A percentile compares a stretch with the other conserved stretches of the same genome.
These are phyloP conservation scores for Hoplodrina ambigua DNA, from an alignment of 2,888 invertebrate genomes.

Conservation along the genomic window DNA sequence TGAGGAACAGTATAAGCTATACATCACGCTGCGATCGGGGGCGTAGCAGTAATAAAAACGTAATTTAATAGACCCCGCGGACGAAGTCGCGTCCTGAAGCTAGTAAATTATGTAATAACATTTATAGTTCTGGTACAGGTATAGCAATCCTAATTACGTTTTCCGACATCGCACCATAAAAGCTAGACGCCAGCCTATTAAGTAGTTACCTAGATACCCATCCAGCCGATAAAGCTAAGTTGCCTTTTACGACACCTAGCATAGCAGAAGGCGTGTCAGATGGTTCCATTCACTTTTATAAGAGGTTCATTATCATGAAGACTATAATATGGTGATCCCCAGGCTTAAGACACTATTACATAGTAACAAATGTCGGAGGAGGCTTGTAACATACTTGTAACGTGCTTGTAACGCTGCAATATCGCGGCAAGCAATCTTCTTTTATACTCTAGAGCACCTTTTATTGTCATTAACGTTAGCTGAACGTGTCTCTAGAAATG, in stretches of 20 bases:
- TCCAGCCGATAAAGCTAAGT: constrained; percentile 7
- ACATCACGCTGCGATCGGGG: too few species aligned
- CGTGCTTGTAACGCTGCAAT: constrained; percentile 42
- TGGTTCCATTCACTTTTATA: constrained; percentile 37
- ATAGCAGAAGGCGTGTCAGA: not conserved
- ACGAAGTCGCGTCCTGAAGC: too few species aligned
- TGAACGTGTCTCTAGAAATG: constrained; percentile 46
- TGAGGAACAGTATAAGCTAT: too few species aligned
- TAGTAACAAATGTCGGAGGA: constrained; percentile 40
- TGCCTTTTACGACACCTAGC: constrained; percentile 5
- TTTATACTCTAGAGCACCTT: constrained; percentile 56
- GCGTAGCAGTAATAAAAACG: too few species aligned
- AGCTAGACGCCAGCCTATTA: not conserved
- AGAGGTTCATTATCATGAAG: constrained; percentile 24
- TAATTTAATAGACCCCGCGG: too few species aligned
- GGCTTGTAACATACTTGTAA: constrained; percentile 47
- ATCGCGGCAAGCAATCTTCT: constrained; percentile 59
- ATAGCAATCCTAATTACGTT: not conserved
- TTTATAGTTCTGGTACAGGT: not conserved
- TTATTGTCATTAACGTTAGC: constrained; percentile 52
- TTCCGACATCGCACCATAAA: not conserved
- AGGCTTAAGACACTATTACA: constrained; percentile 48
- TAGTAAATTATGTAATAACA: too few species aligned
- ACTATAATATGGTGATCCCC: constrained; percentile 25
- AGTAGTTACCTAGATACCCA: constrained; percentile 4